Evolutionary conservation across 2,888 invertebrate genomes (phyloP), one percentile per base, ranked within the genome.

Genomic region (Punctoribates punctum): DNA sequence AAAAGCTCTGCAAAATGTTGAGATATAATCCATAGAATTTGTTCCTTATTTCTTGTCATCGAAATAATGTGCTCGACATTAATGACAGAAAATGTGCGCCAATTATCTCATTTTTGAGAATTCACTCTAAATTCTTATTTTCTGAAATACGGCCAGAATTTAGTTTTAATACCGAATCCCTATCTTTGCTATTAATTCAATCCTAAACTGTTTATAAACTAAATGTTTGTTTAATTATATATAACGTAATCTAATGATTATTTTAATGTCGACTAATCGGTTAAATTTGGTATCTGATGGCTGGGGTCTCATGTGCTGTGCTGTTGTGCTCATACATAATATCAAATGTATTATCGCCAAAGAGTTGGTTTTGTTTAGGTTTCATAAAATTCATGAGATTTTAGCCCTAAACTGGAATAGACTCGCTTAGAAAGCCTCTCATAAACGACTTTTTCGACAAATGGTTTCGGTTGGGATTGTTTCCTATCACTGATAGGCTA

Each of bases 181-280:
- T 38, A 20, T n/a, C 23, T 42, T 11, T n/a, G 29, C 23, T 62
- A 4, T 23, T 34, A 34, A 34, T 34, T 34, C 4, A 34, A 29
- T 23, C 2, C 3, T 17, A 62, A 8, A 0, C 20, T 62, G 8
- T 62, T 27, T 27, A 15, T 62, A 23, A 62, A 62, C 17, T 25
- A 6, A 42, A 42, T 42, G 67, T 67, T 67, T 42, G 42, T 42
- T 42, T 67, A 67, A 42, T 67, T 29, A 67, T 20, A 20, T 13
- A n/a, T 67, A 38, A 67, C 29, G 20, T 1, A 20, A 29, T 17
- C 29, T 38, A 38, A 60, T 60, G 60, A 29, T 29, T n/a, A n/a
- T n/a, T 8, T 34, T 67, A 67, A 67, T 42, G 67, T 20, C n/a
- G n/a, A 67, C 38, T 38, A 67, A 67, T 67, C 65, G 9, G 38